Evolutionary conservation across 2,888 invertebrate genomes (phyloP), one percentile per base, ranked within the genome.

Genomic region (Zele albiditarsus): DNA sequence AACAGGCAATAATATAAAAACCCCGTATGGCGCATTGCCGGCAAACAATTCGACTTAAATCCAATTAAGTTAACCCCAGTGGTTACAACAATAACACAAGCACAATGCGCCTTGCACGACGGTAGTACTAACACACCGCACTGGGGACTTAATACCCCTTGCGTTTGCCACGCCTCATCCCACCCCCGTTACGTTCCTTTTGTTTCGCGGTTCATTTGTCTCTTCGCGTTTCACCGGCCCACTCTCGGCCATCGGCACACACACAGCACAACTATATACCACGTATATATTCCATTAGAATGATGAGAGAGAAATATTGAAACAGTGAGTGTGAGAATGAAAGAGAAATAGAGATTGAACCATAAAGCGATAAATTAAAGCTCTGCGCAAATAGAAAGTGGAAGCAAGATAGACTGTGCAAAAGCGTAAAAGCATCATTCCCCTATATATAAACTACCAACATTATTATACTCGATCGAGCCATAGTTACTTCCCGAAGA

Each of bases 181-280:
- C 80, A 79, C 79, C 83, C 82, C 82, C 82, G 81, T 81, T 69
- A 78, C 74, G 63, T 63, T 60, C 80, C 86, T 85, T 88, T 88
- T 89, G 88, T 89, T 88, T 88, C 85, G 86, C 84, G 85, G 84
- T 88, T 87, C 88, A 89, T 89, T 88, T 88, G 87, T 87, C 88
- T 87, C 84, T 28, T 74, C 73, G 42, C 53, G 33, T 31, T 38
- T 20, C n/a, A 42, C 69, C 70, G 46, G 53, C 71, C 73, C 60
- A 75, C 69, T 74, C 71, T 49, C 68, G 68, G 42, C 46, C 25
- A 46, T 66, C 28, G 25, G 25, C 25, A 31, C 33, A 62, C 62
- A 33, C 38, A 23, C 23, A 38, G 10, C 8, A 12, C 20, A n/a
- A n/a, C n/a, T n/a, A n/a, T n/a, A 65, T 65, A 38, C 33, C 63